Conservation (phyloP, 2,797 vertebrate species). For the Sparus aurata region DNA sequence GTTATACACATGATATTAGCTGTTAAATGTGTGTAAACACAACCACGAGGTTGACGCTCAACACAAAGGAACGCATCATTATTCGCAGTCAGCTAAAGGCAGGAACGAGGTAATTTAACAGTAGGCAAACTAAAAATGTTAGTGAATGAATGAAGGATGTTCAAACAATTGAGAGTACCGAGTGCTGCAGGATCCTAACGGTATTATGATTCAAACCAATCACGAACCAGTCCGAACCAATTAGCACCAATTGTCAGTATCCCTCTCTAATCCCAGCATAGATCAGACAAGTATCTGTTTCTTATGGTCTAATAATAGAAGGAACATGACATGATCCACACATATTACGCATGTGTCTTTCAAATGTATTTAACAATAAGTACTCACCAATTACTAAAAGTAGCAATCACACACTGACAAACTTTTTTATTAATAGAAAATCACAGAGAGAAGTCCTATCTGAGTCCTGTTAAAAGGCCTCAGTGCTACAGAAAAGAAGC, state of each 20-base stretch:
- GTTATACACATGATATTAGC: neutral
- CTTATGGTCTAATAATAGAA: slow-evolving; percentile 23
- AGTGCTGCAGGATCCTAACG: neutral
- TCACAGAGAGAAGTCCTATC: slow-evolving; percentile 44
- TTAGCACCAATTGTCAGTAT: neutral
- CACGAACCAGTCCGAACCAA: slow-evolving; percentile 21
- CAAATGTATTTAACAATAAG: slow-evolving; percentile 28
- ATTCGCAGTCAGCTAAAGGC: neutral
- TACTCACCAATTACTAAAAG: slow-evolving; percentile 44
- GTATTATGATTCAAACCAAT: slow-evolving; percentile 19
- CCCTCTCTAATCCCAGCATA: neutral
- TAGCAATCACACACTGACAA: slow-evolving; percentile 35
- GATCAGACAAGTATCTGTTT: slow-evolving; percentile 7
- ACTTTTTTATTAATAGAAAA: slow-evolving; percentile 37
- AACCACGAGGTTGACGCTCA: neutral
- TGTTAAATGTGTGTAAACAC: neutral
- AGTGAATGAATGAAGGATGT: neutral
- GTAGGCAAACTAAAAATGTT: neutral
- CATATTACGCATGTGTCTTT: slow-evolving; percentile 22
- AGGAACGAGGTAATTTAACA: neutral
- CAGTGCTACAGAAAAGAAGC: slow-evolving; percentile 45
- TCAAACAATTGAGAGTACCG: neutral
- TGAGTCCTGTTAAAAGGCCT: slow-evolving; percentile 45
- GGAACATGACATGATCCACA: slow-evolving; percentile 12
- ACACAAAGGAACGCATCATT: neutral